A percentile compares a stretch with the other conserved stretches of the same genome.
phyloP scores from a whole-genome alignment of 2,888 invertebrate species.

The Lepidochitona cinerea region DNA sequence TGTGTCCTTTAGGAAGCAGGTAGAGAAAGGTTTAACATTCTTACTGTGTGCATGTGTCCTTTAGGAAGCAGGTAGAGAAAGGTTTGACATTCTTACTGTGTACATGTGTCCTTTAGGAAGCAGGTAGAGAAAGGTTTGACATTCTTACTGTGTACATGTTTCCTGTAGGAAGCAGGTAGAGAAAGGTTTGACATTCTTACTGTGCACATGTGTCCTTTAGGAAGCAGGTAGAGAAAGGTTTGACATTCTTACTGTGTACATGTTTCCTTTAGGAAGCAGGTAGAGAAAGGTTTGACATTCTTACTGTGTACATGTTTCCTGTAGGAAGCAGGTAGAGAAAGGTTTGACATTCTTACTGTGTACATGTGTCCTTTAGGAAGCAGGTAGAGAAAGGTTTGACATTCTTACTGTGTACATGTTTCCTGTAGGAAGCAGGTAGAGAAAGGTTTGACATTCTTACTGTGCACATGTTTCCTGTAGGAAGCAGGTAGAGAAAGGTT shows the following conservation, averaged over 20 bases:
- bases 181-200: slow-evolving; percentile 83
- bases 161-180: slow-evolving; percentile 77
- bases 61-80: slow-evolving; percentile 77
- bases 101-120: too few relatives aligned
- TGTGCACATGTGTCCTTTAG: too few relatives aligned
- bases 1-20: slow-evolving; percentile 63
- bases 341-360: slow-evolving; percentile 86
- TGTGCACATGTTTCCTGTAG: too few relatives aligned
- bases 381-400: slow-evolving; percentile 82
- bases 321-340: slow-evolving; percentile 77
- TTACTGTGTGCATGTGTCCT: too few relatives aligned
- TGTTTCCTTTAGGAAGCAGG: slow-evolving; percentile 63
- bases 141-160: too few relatives aligned
- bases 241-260: slow-evolving; percentile 87
- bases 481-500: slow-evolving; percentile 79
- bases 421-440: slow-evolving; percentile 77
- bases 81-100: slow-evolving; percentile 86
- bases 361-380: too few relatives aligned
- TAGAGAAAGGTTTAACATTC: slow-evolving; percentile 86
- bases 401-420: too few relatives aligned
- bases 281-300: slow-evolving; percentile 86
- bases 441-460: slow-evolving; percentile 83
- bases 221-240: slow-evolving; percentile 79
- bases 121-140: slow-evolving; percentile 82
- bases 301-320: too few relatives aligned